Evolutionary conservation across 2,113 vertebrate genomes (phyloP).

Genomic region (Podocnemis expansa): DNA sequence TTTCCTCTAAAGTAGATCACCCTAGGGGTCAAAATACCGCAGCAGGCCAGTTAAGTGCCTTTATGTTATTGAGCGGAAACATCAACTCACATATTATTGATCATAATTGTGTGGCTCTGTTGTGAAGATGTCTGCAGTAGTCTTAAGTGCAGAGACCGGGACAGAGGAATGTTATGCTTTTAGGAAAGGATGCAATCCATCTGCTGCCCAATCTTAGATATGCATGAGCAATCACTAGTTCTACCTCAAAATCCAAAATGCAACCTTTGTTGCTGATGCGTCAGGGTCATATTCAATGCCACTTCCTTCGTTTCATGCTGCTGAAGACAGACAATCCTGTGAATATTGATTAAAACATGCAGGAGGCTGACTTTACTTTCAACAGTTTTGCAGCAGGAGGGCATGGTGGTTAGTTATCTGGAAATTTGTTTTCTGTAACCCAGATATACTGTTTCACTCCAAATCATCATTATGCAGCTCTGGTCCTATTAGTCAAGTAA

Average conservation of each 20-base stretch:
- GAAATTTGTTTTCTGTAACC: conserved; percentile 17
- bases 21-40: conserved; percentile 63
- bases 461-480: background rate
- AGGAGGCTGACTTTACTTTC: conserved; percentile 36
- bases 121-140: conserved; percentile 37
- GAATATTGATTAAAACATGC: conserved; percentile 47
- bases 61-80: conserved; percentile 51
- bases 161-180: conserved; percentile 12
- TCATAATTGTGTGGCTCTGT: conserved; percentile 33
- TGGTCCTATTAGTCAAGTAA: background rate
- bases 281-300: conserved; percentile 21
- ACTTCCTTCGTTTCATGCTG: conserved; percentile 19
- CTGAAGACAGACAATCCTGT: conserved; percentile 6
- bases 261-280: background rate
- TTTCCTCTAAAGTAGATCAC: conserved; percentile 40
- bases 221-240: conserved; percentile 46
- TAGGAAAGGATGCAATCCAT: conserved; percentile 35
- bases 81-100: conserved; percentile 65
- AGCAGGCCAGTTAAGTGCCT: conserved; percentile 56
- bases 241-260: conserved; percentile 41
- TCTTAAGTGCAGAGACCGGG: conserved; percentile 48
- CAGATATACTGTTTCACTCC: background rate
- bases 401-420: background rate
- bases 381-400: conserved; percentile 19
- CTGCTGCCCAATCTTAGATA: conserved; percentile 57